Evolutionary conservation across 2,113 vertebrate genomes (phyloP).

Genomic region (Scophthalmus maximus): DNA sequence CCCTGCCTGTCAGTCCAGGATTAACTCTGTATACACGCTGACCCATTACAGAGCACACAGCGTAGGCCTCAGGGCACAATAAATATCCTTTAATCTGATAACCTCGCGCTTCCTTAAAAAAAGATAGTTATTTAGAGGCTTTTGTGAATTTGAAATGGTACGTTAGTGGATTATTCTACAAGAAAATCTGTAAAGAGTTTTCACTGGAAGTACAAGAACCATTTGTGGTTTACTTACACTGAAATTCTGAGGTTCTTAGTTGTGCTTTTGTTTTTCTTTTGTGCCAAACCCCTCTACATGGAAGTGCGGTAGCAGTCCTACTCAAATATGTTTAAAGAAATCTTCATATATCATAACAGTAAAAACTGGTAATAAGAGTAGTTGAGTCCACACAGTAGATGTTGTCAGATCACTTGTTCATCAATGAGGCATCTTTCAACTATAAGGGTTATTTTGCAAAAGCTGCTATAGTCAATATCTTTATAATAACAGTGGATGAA

Average conservation of each 20-base stretch:
- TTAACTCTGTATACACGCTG: slow-evolving; percentile 68
- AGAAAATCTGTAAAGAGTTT: slow-evolving; percentile 43
- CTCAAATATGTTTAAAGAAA: not conserved
- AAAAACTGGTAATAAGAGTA: not conserved
- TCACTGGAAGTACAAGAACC: slow-evolving; percentile 27
- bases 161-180: slow-evolving; percentile 33
- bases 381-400: not conserved
- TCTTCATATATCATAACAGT: not conserved
- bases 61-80: slow-evolving; percentile 43
- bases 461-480: too few species aligned
- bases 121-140: slow-evolving; percentile 33
- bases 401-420: not conserved
- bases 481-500: not conserved
- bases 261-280: slow-evolving; percentile 37
- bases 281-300: slow-evolving; percentile 5
- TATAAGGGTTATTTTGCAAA: not conserved
- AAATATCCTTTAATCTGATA: slow-evolving; percentile 70
- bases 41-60: slow-evolving; percentile 59
- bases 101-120: slow-evolving; percentile 44
- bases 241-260: slow-evolving; percentile 40
- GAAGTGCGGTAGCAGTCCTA: not conserved
- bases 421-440: not conserved
- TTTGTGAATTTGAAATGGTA: slow-evolving; percentile 36
- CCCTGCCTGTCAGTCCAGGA: slow-evolving; percentile 61
- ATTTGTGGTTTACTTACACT: slow-evolving; percentile 43